These are phyloP conservation scores for Sphaerophoria rueppellii DNA, from an alignment of 2,888 invertebrate species.

Conservation along the genomic window DNA sequence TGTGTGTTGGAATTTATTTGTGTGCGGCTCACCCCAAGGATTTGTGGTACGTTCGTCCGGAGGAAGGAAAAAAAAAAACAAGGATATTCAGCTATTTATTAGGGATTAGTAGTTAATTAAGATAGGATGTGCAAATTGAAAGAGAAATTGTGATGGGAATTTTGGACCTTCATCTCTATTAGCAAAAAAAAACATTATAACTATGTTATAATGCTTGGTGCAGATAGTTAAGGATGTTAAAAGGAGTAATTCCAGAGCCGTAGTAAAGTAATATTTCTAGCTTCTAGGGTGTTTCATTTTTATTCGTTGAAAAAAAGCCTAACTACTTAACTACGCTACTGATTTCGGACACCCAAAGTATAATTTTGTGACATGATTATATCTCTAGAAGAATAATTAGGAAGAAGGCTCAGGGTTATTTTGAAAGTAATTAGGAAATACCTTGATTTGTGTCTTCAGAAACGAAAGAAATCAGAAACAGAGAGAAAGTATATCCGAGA, in stretches of 20 bases:
- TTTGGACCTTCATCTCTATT: constrained; percentile 13
- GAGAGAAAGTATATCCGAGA: too few relatives aligned
- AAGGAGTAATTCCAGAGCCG: background rate
- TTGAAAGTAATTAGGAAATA: background rate
- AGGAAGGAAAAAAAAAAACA: constrained; percentile 1
- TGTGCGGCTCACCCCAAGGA: constrained; percentile 2
- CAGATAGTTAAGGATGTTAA: constrained; percentile 3
- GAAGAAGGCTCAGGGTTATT: background rate
- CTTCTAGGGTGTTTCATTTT: too few relatives aligned
- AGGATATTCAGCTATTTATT: constrained; percentile 57
- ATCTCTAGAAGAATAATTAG: background rate
- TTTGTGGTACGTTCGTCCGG: constrained; percentile 28
- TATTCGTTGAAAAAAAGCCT: too few relatives aligned
- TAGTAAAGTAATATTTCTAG: too few relatives aligned
- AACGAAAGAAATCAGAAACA: background rate
- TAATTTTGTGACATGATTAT: background rate
- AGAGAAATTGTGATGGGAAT: constrained; percentile 46
- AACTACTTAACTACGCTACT: too few relatives aligned
- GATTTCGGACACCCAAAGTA: background rate
- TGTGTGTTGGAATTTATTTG: constrained; percentile 6
- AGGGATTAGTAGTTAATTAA: constrained; percentile 69
- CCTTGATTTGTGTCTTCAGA: background rate
- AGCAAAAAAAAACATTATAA: background rate
- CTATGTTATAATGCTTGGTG: constrained; percentile 12
- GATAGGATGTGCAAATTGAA: constrained; percentile 64